A percentile compares a stretch with the other conserved stretches of the same genome.
phyloP scores from a whole-genome alignment of 2,113 vertebrate genomes.

The Nerophis lumbriciformis region DNA sequence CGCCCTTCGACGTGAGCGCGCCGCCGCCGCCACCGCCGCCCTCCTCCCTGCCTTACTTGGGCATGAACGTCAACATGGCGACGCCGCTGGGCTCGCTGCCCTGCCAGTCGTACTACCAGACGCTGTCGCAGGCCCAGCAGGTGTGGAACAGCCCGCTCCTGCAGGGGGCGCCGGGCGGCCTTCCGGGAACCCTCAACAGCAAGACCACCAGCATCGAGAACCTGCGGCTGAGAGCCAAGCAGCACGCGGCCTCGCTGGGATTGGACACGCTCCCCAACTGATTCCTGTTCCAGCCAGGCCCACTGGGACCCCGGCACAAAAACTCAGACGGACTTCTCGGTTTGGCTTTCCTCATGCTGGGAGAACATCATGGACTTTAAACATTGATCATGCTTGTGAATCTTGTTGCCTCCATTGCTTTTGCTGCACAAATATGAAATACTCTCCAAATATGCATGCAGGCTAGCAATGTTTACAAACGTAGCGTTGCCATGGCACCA shows the following conservation, averaged over 20 bases:
- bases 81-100: constrained; percentile 85
- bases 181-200: constrained; percentile 87
- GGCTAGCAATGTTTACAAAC: constrained; percentile 36
- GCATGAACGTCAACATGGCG: constrained; percentile 91
- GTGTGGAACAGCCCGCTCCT: constrained; percentile 91
- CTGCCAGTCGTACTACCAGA: constrained; percentile 98
- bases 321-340: not conserved
- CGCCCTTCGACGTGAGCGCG: constrained; percentile 89
- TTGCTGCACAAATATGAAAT: constrained; percentile 12
- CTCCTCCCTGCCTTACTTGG: constrained; percentile 89
- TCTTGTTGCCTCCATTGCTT: constrained; percentile 1
- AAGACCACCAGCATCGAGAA: constrained; percentile 99
- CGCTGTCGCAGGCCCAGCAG: constrained; percentile 90
- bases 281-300: constrained; percentile 31
- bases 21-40: constrained; percentile 29
- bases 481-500: constrained; percentile 1
- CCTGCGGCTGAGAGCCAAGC: constrained; percentile 93
- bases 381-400: constrained; percentile 5
- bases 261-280: constrained; percentile 93
- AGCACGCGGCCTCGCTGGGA: constrained; percentile 92
- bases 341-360: not conserved
- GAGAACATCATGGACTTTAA: constrained; percentile 11
- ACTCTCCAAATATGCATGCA: constrained; percentile 22
- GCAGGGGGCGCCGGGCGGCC: constrained; percentile 77
- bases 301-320: not conserved